Base-by-base conservation (phyloP, 1,140 invertebrate genomes). In the Onthophagus taurus region DNA sequence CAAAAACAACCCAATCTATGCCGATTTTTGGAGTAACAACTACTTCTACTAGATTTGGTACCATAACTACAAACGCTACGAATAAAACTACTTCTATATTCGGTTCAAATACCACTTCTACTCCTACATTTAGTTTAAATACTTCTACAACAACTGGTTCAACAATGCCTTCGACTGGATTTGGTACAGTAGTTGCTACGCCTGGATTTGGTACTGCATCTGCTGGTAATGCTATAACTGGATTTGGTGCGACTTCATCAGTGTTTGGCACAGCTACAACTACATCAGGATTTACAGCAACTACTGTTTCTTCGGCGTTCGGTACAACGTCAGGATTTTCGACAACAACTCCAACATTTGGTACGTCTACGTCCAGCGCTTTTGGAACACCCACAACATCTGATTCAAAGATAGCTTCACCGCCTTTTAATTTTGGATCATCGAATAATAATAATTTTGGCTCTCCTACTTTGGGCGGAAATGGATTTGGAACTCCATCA, bases 191-290 rank as follows among this genome's bases (percentile, higher is more conserved):
- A 36, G 19, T 11, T 23, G 18, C 13, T 34, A 14, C 14, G 13
- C 17, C 17, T 37, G 35, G 34, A 16, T 36, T 36, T 41, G 23
- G 37, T 41, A 24, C 21, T 26, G 3, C 6, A 11, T 13, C 23
- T 26, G 13, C 23, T 33, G 31, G 31, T 14, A 4, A 24, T 17
- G 2, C 13, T 23, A 37, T 33, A n/a, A n/a, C n/a, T 7, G 31
- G 6, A n/a, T 33, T 33, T 33, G 31, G 31, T 6, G 13, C 9
- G 5, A 36, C 8, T 26, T 11, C 17, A 4, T 23, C 37, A 23
- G 23, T 12, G 6, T 41, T 41, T 26, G 4, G 37, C 13, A 41
- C 13, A 2, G 20, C 17, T 41, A 11, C 14, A 13, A 41, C 37
- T 7, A n/a, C 37, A 26, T 29, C 37, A 26, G n/a, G n/a, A n/a